Evolutionary conservation across 1,140 invertebrate genomes (phyloP).

Genomic region (Chymomyza costata): DNA sequence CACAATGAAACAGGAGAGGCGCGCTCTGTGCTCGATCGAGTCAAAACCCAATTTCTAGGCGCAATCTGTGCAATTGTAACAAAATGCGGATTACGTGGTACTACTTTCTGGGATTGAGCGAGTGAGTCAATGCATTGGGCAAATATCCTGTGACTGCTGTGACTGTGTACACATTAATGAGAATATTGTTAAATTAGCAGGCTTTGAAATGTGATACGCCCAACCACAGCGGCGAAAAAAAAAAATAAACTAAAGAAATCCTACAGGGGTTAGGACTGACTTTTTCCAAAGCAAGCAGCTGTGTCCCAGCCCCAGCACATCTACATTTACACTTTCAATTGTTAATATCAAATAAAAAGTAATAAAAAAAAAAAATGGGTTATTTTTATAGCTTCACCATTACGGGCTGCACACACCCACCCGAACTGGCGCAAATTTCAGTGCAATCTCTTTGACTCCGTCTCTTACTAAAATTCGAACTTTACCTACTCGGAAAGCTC

Average conservation of each 20-base stretch:
- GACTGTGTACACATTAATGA: slow-evolving; percentile 71
- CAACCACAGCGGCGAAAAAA: slow-evolving; percentile 48
- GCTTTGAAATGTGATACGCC: slow-evolving; percentile 74
- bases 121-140: slow-evolving; percentile 9
- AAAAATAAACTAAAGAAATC: too few species aligned
- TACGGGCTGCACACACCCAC: neutral
- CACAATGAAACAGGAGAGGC: slow-evolving; percentile 11
- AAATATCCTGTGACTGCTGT: slow-evolving; percentile 17
- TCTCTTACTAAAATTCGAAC: slow-evolving; percentile 10
- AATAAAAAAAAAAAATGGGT: slow-evolving; percentile 54
- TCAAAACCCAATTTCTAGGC: slow-evolving; percentile 10
- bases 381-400: slow-evolving; percentile 51
- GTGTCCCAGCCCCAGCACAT: slow-evolving; percentile 14
- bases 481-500: too few species aligned
- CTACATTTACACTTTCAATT: slow-evolving; percentile 27
- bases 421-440: neutral
- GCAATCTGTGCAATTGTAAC: slow-evolving; percentile 48
- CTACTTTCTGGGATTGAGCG: slow-evolving; percentile 1
- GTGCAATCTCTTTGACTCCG: neutral
- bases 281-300: slow-evolving; percentile 56
- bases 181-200: slow-evolving; percentile 75
- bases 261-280: slow-evolving; percentile 29
- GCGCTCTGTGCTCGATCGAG: neutral
- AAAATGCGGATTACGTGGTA: slow-evolving; percentile 62
- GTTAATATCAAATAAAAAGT: slow-evolving; percentile 45